phyloP scores from a whole-genome alignment of 2,888 invertebrate species.

The Rhagium mordax region DNA sequence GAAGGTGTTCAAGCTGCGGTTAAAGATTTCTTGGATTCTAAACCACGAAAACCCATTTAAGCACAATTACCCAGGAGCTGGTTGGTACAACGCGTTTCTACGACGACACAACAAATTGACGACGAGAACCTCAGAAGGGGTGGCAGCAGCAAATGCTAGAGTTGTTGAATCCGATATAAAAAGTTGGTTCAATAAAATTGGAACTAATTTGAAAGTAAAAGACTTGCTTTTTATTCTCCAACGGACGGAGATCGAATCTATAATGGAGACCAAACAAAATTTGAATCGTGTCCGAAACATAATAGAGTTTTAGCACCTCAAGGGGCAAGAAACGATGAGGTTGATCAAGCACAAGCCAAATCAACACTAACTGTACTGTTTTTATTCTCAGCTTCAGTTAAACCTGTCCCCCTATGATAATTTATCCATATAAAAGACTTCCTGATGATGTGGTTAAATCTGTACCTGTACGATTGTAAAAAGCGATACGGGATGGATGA shows the following conservation, averaged over 20 bases:
- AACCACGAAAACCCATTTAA: constrained; percentile 41
- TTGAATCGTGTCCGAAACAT: constrained; percentile 38
- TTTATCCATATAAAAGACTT: constrained; percentile 41
- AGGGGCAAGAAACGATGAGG: constrained; percentile 34
- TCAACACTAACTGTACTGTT: constrained; percentile 31
- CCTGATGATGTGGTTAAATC: constrained; percentile 20
- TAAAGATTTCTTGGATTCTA: constrained; percentile 38
- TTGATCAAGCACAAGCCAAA: background rate
- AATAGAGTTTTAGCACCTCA: constrained; percentile 37
- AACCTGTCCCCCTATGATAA: constrained; percentile 23
- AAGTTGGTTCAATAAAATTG: constrained; percentile 37
- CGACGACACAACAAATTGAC: constrained; percentile 44
- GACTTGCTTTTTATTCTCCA: constrained; percentile 29
- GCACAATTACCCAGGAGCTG: constrained; percentile 31
- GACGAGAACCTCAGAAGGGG: constrained; percentile 49
- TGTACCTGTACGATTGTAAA: background rate
- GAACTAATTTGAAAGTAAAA: constrained; percentile 27
- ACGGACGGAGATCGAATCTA: constrained; percentile 49
- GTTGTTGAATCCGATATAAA: constrained; percentile 54
- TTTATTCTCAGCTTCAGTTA: background rate
- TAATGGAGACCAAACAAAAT: constrained; percentile 45
- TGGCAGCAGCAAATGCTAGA: constrained; percentile 52
- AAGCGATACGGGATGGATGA: constrained; percentile 43
- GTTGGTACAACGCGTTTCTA: constrained; percentile 46
- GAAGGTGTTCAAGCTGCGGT: constrained; percentile 37